phyloP scores from a whole-genome alignment of 1,140 invertebrate genomes.

The Lepidurus arcticus region DNA sequence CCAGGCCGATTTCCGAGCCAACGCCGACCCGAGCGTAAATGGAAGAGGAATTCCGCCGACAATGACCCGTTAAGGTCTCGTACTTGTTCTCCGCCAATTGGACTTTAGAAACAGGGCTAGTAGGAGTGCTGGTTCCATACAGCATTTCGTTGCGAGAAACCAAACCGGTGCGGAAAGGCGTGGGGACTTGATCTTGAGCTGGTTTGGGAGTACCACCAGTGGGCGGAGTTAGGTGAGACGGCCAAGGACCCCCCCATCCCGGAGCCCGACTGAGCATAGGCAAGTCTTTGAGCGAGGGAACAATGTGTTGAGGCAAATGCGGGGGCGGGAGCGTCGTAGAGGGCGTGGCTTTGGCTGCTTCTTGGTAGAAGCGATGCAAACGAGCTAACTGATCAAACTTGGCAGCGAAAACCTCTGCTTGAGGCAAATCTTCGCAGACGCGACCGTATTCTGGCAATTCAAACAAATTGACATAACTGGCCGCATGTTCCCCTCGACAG shows the following conservation, averaged over 20 bases:
- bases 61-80: constrained; percentile 25
- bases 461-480: constrained; percentile 37
- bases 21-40: constrained; percentile 19
- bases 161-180: not conserved
- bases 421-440: constrained; percentile 37
- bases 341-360: constrained; percentile 50
- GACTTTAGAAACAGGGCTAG: not conserved
- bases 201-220: not conserved
- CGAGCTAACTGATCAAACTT: constrained; percentile 63
- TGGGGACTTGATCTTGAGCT: not conserved
- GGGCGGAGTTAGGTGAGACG: not conserved
- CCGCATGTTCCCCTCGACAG: not conserved
- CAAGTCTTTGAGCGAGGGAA: constrained; percentile 7
- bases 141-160: not conserved
- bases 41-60: constrained; percentile 6
- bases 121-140: constrained; percentile 12
- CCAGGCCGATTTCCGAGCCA: constrained; percentile 33
- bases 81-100: not conserved
- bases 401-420: constrained; percentile 33
- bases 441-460: constrained; percentile 38
- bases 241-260: not conserved
- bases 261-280: not conserved
- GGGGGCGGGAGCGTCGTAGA: constrained; percentile 41
- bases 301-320: constrained; percentile 37
- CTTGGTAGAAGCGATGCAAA: constrained; percentile 59